Conservation (phyloP, 2,113 vertebrate genomes). For the Tichodroma muraria region DNA sequence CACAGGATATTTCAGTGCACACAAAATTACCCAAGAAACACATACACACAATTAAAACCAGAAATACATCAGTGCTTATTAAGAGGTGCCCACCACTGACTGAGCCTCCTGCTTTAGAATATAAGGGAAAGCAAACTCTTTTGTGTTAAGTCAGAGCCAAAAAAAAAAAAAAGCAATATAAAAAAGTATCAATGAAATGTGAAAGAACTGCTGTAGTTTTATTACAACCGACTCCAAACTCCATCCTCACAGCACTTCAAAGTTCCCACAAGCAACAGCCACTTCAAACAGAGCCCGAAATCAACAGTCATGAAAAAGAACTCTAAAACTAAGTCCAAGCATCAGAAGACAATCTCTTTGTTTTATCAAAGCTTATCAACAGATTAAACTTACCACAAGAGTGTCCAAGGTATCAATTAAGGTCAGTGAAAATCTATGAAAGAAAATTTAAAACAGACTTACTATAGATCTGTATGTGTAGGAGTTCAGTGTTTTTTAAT, state of each 20-base stretch:
- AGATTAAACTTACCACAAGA: constrained; percentile 84
- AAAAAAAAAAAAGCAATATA: background rate
- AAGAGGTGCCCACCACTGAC: background rate
- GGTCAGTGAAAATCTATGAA: constrained; percentile 90
- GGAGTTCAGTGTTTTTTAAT: background rate
- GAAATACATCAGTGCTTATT: background rate
- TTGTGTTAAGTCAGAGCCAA: background rate
- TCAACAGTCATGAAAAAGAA: background rate
- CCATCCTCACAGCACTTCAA: background rate
- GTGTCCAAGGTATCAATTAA: constrained; percentile 97
- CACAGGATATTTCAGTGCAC: background rate
- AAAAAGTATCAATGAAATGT: background rate
- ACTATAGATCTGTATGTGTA: background rate
- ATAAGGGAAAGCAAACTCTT: background rate
- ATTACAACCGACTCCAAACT: background rate
- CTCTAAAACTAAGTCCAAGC: background rate
- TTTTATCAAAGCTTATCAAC: background rate
- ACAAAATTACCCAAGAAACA: background rate
- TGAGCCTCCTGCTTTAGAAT: background rate
- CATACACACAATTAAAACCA: background rate
- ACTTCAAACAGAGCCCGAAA: background rate
- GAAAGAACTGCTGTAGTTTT: background rate
- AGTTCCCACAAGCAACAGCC: background rate
- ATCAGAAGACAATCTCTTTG: background rate
- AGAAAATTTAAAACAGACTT: constrained; percentile 20